Percentiles rank a stretch among this genome's conserved stretches.
phyloP scores from a whole-genome alignment of 2,113 vertebrate genomes.

The Micromys minutus region DNA sequence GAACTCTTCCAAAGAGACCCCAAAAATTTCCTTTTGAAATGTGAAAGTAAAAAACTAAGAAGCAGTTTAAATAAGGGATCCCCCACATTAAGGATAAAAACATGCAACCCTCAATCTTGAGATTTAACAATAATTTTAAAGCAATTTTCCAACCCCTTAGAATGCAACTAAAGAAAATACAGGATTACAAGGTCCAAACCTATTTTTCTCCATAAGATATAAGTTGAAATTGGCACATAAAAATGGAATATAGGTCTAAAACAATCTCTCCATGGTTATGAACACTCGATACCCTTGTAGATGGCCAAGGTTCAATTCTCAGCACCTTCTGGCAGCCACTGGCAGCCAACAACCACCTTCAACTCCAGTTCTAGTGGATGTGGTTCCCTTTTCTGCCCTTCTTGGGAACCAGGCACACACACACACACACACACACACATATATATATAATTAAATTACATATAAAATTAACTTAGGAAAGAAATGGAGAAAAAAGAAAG shows the following conservation, averaged over 20 bases:
- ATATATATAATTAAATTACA: not conserved
- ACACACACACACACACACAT: no score
- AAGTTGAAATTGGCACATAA: not conserved
- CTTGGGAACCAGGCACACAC: not conserved
- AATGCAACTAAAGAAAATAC: not conserved
- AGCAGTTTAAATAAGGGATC: not conserved
- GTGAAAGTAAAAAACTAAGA: conserved; percentile 26
- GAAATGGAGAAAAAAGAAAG: no score
- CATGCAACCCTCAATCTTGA: not conserved
- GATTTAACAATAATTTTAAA: conserved; percentile 38
- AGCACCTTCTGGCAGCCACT: not conserved
- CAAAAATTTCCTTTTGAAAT: conserved; percentile 37
- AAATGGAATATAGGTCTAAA: not conserved
- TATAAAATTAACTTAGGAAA: not conserved
- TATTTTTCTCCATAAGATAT: not conserved
- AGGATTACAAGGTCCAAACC: not conserved
- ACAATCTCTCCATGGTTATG: not conserved
- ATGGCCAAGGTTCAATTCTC: not conserved
- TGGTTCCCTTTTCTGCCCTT: no score
- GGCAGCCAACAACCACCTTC: not conserved
- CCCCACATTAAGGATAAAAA: not conserved
- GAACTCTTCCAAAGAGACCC: not conserved
- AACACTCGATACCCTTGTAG: not conserved
- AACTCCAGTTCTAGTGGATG: not conserved
- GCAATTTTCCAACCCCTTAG: conserved; percentile 1